Base-by-base conservation (phyloP, 2,113 vertebrate genomes). In the Azemiops feae region DNA sequence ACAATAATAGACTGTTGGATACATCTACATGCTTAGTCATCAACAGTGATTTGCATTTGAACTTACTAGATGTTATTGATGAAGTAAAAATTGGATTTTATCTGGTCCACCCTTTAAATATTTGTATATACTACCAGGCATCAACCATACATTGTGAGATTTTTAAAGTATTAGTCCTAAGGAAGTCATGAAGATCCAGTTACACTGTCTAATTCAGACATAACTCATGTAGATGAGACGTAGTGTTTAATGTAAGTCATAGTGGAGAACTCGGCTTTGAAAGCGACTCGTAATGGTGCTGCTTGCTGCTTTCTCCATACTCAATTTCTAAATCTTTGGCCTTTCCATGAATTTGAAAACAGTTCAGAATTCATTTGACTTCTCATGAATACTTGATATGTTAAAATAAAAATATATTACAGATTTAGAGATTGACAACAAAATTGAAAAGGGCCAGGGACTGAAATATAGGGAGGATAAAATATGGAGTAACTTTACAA, bases 401-500 rank as follows among this genome's bases (percentile, higher is more conserved):
- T 98, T 92, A 97, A 96, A 96, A 95, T 88, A 95, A 92, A 96
- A 95, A 95, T 60, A 91, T 94, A 92, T 97, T 94, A 93, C n/a
- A 25, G 90, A 69, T 96, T 93, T 90, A 91, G 94, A 92, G 96
- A 96, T 97, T 97, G 97, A 96, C 96, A 96, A 85, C 87, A 95
- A 96, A 95, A 96, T 97, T 95, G 96, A 95, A 96, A 96, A 98
- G 96, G 97, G 95, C 93, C 92, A 94, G 94, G 96, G 96, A 95
- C 97, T 97, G 96, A 98, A 98, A 98, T 97, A 97, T 97, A 98
- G 97, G 55, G 97, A 97, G 97, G 97, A 98, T 98, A 97, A 98
- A 98, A 98, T 97, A 97, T 96, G 96, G 97, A 97, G 96, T 97
- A 98, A 98, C 98, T 98, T 98, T 97, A 96, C 97, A 98, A 98